A percentile compares a stretch with the other conserved stretches of the same genome.
phyloP scores from a whole-genome alignment of 2,888 invertebrate species.

The Lepidochrysops patricia region DNA sequence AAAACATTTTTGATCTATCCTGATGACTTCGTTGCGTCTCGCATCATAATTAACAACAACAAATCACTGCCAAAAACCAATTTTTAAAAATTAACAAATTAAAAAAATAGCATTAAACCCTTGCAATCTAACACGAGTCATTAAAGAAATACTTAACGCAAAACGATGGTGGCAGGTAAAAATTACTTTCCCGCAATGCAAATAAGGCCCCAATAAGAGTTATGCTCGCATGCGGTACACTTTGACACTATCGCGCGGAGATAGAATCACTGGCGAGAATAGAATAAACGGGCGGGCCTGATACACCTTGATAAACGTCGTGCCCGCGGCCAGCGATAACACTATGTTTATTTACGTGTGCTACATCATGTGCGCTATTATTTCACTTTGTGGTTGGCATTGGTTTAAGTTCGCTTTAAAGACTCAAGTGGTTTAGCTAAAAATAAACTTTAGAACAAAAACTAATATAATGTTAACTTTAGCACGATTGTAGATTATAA shows the following conservation, averaged over 20 bases:
- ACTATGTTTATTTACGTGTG: slow-evolving; percentile 8
- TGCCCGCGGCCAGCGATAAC: slow-evolving; percentile 21
- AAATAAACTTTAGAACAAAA: background rate
- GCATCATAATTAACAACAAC: too few relatives aligned
- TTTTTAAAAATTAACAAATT: too few relatives aligned
- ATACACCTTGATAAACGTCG: slow-evolving; percentile 23
- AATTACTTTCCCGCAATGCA: slow-evolving; percentile 3
- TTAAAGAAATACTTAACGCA: slow-evolving; percentile 2
- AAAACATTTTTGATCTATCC: background rate
- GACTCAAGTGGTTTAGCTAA: background rate
- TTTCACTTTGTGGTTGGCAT: background rate
- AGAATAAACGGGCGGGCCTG: slow-evolving; percentile 25
- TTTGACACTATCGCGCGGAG: slow-evolving; percentile 28
- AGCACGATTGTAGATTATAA: too few relatives aligned
- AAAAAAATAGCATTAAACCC: background rate
- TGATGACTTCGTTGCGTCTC: background rate
- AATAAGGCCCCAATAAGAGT: slow-evolving; percentile 17
- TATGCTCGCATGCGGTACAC: slow-evolving; percentile 24
- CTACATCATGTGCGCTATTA: slow-evolving; percentile 5
- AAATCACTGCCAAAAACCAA: too few relatives aligned
- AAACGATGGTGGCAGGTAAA: slow-evolving; percentile 2
- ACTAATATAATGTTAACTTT: too few relatives aligned
- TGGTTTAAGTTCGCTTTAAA: background rate
- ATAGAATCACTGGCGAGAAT: slow-evolving; percentile 26
- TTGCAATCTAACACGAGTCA: background rate